phyloP scores from a whole-genome alignment of 2,797 vertebrate species.

The Sebastiscus albofasciatus region DNA sequence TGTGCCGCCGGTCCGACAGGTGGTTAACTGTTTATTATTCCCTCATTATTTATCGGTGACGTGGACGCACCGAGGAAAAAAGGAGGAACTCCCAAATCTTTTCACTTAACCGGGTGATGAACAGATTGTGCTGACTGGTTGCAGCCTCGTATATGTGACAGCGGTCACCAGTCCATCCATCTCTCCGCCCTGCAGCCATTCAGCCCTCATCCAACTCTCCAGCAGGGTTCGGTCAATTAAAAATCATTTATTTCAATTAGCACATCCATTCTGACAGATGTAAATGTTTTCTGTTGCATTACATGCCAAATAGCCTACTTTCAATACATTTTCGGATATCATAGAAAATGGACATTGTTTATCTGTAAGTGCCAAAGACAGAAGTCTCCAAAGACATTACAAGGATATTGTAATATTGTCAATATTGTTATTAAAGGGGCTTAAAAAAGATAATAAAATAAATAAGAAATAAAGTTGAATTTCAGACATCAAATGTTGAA shows the following conservation, averaged over 20 bases:
- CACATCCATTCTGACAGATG: conserved; percentile 5
- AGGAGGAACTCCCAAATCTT: conserved; percentile 69
- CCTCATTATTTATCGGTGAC: conserved; percentile 81
- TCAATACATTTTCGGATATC: background rate
- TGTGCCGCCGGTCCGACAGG: conserved; percentile 93
- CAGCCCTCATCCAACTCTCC: conserved; percentile 7
- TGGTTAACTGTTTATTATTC: conserved; percentile 98
- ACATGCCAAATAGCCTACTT: background rate
- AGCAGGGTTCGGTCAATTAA: conserved; percentile 11
- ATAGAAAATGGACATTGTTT: background rate
- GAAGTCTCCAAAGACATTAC: background rate
- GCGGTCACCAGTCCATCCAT: conserved; percentile 64
- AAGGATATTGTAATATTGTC: background rate
- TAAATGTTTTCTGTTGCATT: background rate
- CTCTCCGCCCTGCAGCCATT: conserved; percentile 31
- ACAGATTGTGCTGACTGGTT: conserved; percentile 81
- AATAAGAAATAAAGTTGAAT: background rate
- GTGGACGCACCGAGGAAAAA: conserved; percentile 63
- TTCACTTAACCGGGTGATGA: conserved; percentile 56
- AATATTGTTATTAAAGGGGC: background rate
- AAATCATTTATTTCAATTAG: conserved; percentile 20
- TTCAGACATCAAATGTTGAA: background rate
- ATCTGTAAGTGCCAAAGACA: background rate
- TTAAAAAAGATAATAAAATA: background rate
- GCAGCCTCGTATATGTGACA: conserved; percentile 59